A percentile compares a stretch with the other conserved stretches of the same genome.
phyloP scores from a whole-genome alignment of 2,888 invertebrate genomes.

The Zeuzera pyrina region DNA sequence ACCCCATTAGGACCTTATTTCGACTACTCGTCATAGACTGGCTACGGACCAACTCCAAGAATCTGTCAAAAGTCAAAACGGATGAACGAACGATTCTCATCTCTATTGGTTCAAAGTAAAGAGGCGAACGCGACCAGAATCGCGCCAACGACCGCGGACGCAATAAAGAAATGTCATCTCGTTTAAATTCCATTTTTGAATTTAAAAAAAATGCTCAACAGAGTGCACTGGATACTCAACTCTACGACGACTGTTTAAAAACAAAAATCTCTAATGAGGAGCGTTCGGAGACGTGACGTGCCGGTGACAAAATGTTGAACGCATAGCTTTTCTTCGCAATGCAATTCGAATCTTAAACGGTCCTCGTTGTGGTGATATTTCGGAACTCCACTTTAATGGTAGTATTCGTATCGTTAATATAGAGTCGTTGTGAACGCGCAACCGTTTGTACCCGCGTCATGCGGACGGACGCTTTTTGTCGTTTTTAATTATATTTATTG shows the following conservation, averaged over 20 bases:
- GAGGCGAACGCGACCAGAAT: conserved; percentile 36
- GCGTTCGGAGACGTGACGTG: conserved; percentile 50
- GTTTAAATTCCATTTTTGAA: conserved; percentile 60
- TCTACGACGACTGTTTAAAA: conserved; percentile 36
- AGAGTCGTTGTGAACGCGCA: conserved; percentile 57
- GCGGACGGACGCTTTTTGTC: conserved; percentile 65
- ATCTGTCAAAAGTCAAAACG: conserved; percentile 36
- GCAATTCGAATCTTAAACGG: conserved; percentile 30
- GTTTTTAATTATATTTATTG: conserved; percentile 71
- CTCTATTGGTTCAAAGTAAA: conserved; percentile 42
- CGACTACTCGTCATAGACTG: conserved; percentile 27
- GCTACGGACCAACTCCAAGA: conserved; percentile 30
- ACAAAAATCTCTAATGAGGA: conserved; percentile 58
- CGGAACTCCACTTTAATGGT: conserved; percentile 23
- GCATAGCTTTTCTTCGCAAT: conserved; percentile 23
- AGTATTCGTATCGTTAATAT: conserved; percentile 43
- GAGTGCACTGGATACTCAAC: conserved; percentile 35
- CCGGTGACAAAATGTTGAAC: conserved; percentile 61
- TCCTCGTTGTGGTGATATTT: conserved; percentile 22
- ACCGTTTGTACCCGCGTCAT: conserved; percentile 58
- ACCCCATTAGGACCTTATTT: conserved; percentile 41
- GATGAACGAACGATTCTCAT: conserved; percentile 36
- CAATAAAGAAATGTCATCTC: conserved; percentile 57
- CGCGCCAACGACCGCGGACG: conserved; percentile 26
- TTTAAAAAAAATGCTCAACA: conserved; percentile 29